phyloP scores from a whole-genome alignment of 2,888 invertebrate species.

The Glaucopsyche alexis region DNA sequence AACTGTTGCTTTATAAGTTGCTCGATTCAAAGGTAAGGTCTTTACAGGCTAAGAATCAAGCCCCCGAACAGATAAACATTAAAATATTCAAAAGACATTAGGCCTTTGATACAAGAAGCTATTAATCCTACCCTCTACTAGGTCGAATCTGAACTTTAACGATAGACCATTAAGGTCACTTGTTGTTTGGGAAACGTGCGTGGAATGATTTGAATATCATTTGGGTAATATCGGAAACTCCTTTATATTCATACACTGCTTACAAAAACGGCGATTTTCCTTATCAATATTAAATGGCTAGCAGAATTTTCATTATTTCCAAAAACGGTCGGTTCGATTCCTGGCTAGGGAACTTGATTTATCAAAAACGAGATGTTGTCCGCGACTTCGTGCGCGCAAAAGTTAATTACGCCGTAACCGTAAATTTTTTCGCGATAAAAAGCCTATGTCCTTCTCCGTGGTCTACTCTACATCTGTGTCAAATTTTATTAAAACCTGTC shows the following conservation, averaged over 20 bases:
- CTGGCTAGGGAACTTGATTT: too few relatives aligned
- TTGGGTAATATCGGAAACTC: constrained; percentile 14
- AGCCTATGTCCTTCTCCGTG: too few relatives aligned
- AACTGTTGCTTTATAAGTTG: not conserved
- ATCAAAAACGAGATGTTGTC: too few relatives aligned
- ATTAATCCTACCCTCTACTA: not conserved
- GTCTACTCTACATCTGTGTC: too few relatives aligned
- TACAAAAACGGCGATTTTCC: not conserved
- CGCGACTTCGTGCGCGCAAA: too few relatives aligned
- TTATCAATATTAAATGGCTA: not conserved
- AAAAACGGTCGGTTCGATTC: not conserved
- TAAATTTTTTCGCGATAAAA: too few relatives aligned
- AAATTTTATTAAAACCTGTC: too few relatives aligned
- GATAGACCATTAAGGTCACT: not conserved
- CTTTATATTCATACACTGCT: constrained; percentile 11
- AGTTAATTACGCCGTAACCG: too few relatives aligned
- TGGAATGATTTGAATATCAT: constrained; percentile 20
- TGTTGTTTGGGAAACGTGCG: not conserved
- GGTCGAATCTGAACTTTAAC: not conserved
- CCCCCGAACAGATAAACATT: constrained; percentile 3
- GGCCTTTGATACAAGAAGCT: constrained; percentile 10
- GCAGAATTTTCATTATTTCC: not conserved
- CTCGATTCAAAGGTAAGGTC: not conserved
- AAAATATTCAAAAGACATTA: constrained; percentile 18
- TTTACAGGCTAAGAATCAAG: not conserved